Base-by-base conservation (phyloP, 2,797 vertebrate species). In the Sternotherus odoratus region DNA sequence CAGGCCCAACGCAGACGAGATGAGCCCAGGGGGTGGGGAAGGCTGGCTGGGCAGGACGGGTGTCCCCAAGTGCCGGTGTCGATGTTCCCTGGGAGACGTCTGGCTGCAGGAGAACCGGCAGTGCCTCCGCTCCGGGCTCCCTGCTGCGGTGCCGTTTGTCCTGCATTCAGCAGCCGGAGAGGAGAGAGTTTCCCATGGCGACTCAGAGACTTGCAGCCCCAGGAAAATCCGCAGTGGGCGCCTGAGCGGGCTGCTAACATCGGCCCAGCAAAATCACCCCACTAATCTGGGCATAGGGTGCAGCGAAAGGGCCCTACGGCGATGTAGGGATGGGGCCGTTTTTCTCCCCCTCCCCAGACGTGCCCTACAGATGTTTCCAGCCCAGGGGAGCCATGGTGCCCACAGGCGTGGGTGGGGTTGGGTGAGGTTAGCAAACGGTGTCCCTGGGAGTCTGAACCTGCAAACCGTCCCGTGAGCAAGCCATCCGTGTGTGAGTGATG, bases 91-190 rank as follows among this genome's bases (percentile, higher is more conserved):
- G 28, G 23, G 24, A 69, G 82, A 50, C 15, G 16, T n/a, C 63
- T 46, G 30, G 51, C 75, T 56, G 57, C 60, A 49, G 21, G 36
- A 54, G 74, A 13, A n/a, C 16, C 77, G 13, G 36, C 39, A 39
- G 57, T 46, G 26, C 9, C 46, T 43, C 36, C 56, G n/a, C 60
- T 28, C 79, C 56, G 15, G 23, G 43, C 39, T 77, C 48, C 48
- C 48, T 83, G 83, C 85, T 91, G 90, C 81, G 57, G 81, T 75
- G 81, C 85, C 39, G 81, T 79, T 83, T 84, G 85, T 83, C 81
- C 53, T 84, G 74, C 75, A 84, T 36, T 75, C 63, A 83, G 77
- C 81, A 48, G 50, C 24, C 48, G 26, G 63, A 48, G 28, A 82
- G 33, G 77, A 53, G 33, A 83, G 21, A 12, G n/a, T 16, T 2